A percentile compares a stretch with the other conserved stretches of the same genome.
phyloP scores from a whole-genome alignment of 2,888 invertebrate genomes.

The Aphidius colemani region DNA sequence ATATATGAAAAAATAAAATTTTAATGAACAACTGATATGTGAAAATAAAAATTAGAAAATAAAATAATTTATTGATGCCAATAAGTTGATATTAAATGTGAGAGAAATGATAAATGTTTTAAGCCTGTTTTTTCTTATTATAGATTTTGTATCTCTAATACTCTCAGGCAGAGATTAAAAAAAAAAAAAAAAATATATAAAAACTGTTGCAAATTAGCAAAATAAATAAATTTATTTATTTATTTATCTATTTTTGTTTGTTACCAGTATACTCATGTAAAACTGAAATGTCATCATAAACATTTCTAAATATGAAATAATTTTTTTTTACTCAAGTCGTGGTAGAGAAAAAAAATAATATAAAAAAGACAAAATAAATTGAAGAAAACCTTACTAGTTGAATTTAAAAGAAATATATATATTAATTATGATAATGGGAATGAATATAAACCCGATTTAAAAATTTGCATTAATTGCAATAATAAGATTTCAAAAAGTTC shows the following conservation, averaged over 20 bases:
- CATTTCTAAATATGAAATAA: background rate
- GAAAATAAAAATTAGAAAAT: too few species aligned
- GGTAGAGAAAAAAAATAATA: too few species aligned
- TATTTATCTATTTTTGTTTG: too few species aligned
- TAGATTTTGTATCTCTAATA: constrained; percentile 61
- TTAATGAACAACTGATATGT: background rate
- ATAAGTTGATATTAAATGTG: constrained; percentile 54
- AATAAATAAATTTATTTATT: background rate
- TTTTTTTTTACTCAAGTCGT: too few species aligned
- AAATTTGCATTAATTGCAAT: constrained; percentile 9
- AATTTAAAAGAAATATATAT: background rate
- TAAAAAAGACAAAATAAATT: too few species aligned
- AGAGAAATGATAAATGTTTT: constrained; percentile 44
- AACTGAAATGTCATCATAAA: background rate
- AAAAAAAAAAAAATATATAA: constrained; percentile 1
- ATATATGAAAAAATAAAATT: constrained; percentile 37
- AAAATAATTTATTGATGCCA: background rate
- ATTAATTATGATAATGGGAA: constrained; percentile 12
- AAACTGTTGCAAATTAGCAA: constrained; percentile 11
- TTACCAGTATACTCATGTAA: background rate
- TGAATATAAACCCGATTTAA: constrained; percentile 3
- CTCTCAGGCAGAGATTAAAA: constrained; percentile 40
- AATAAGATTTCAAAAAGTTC: constrained; percentile 37
- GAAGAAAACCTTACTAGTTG: too few species aligned
- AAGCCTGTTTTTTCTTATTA: constrained; percentile 59